phyloP scores from a whole-genome alignment of 2,797 vertebrate species.

The Micrastur ruficollis region DNA sequence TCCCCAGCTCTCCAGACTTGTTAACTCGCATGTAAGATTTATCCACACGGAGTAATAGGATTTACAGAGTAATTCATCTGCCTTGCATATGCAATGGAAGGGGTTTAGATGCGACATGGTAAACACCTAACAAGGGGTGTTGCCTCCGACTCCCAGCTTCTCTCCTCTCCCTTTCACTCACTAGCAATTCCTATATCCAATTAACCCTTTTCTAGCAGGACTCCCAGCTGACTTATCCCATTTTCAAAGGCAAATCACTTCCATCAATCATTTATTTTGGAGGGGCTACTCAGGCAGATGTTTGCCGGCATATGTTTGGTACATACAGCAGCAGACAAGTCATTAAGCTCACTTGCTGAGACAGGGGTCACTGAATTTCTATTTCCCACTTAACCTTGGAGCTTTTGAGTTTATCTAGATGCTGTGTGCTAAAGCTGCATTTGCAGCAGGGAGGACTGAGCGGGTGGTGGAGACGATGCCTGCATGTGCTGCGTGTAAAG shows the following conservation, averaged over 20 bases:
- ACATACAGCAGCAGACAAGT: constrained; percentile 19
- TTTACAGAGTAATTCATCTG: constrained; percentile 79
- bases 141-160: constrained; percentile 20
- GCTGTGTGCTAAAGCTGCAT: constrained; percentile 32
- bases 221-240: neutral
- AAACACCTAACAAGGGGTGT: constrained; percentile 69
- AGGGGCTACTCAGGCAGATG: constrained; percentile 11
- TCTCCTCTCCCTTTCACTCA: neutral
- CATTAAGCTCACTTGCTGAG: constrained; percentile 62
- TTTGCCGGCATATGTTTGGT: constrained; percentile 13
- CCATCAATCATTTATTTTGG: constrained; percentile 35
- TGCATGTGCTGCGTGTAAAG: neutral
- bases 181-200: neutral
- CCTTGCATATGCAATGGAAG: constrained; percentile 64
- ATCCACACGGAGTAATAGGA: constrained; percentile 76
- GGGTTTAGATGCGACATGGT: constrained; percentile 66
- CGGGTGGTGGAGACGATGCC: neutral
- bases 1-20: constrained; percentile 67
- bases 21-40: constrained; percentile 74
- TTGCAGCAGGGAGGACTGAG: constrained; percentile 11
- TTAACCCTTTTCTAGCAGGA: constrained; percentile 67
- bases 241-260: constrained; percentile 30
- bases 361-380: constrained; percentile 62
- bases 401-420: constrained; percentile 59
- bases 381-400: constrained; percentile 68